Base-by-base conservation (phyloP, 2,797 vertebrate genomes). In the Spea hammondii region DNA sequence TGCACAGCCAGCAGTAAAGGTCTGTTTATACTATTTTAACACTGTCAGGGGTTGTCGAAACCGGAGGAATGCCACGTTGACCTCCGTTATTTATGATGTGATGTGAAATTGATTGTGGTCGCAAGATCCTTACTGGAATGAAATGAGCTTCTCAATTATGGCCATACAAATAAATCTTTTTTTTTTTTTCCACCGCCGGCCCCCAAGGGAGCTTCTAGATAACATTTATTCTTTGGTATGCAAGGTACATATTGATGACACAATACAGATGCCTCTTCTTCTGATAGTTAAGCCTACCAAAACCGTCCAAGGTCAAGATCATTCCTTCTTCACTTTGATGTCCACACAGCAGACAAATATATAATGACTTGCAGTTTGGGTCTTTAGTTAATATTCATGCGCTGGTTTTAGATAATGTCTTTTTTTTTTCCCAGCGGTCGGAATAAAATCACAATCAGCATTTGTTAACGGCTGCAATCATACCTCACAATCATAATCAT, bases 131-230 rank as follows among this genome's bases (percentile, higher is more conserved):
- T 91, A 86, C 88, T 87, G 86, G 88, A 92, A 91, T 91, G 89
- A 92, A 93, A 93, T 90, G 88, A 93, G 88, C 88, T 91, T 89
- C 89, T 93, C 90, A 84, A 88, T 91, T 91, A 91, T 88, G 87
- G 87, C 85, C 80, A 84, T 87, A 86, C 64, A 83, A 88, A 91
- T 90, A 91, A 90, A 91, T 91, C 85, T 89, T 87, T 53, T 77
- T 46, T 68, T 68, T 50, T 32, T 32, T 14, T 71, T 55, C 8
- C 45, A 17, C n/a, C n/a, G 85, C 64, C 80, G 65, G 66, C 74
- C 84, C 86, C 76, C 8, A 0, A 62, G 83, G 89, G 87, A 79
- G 74, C 85, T 79, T 84, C 85, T 84, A 80, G 85, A 79, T 85
- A 84, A 86, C 85, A 85, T 83, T 62, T 65, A 82, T 85, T 87